A percentile compares a stretch with the other conserved stretches of the same genome.
These are phyloP conservation scores for Polyergus mexicanus DNA, from an alignment of 1,140 invertebrate species.

Conservation along the genomic window DNA sequence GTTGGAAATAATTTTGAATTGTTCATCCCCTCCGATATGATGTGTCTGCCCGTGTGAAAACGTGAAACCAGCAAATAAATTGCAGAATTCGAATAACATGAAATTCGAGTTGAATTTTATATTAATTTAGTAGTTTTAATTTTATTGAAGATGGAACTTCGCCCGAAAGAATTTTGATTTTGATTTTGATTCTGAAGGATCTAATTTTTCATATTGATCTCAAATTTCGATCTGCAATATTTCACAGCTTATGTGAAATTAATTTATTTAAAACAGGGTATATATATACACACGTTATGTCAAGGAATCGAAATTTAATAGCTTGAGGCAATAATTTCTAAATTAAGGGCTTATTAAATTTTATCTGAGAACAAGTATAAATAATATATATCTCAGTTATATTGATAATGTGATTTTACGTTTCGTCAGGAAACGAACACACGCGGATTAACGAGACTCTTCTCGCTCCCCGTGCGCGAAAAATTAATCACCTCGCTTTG, in stretches of 20 bases:
- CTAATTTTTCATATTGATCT: neutral
- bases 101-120: neutral
- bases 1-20: constrained; percentile 53
- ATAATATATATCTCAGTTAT: neutral
- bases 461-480: neutral
- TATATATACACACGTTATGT: neutral
- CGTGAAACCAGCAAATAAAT: neutral
- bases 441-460: constrained; percentile 21
- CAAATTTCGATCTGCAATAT: neutral
- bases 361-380: neutral
- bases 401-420: neutral
- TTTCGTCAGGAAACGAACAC: constrained; percentile 11
- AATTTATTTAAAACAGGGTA: neutral
- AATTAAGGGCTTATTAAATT: neutral
- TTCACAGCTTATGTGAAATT: neutral
- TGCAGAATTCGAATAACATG: neutral
- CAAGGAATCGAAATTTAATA: neutral
- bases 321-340: neutral
- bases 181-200: too few species aligned
- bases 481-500: constrained; percentile 31
- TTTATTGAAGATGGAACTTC: neutral
- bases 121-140: neutral
- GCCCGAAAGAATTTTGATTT: neutral
- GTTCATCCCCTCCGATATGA: neutral
- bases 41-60: neutral